Conservation (phyloP, 2,888 invertebrate genomes). For the Herminia tarsipennalis region DNA sequence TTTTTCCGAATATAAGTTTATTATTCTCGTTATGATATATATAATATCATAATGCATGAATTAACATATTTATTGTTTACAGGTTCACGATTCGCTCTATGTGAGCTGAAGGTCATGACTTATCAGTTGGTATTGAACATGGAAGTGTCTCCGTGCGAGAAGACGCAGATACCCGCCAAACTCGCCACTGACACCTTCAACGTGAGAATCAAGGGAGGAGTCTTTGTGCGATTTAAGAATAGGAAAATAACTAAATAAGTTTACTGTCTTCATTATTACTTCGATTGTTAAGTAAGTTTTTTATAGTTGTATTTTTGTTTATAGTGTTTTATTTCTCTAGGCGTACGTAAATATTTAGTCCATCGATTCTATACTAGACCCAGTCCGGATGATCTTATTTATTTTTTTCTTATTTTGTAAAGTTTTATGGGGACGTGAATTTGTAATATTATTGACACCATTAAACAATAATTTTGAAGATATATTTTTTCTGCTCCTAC, state of each 20-base stretch:
- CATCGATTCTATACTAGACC: slow-evolving; percentile 2
- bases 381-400: slow-evolving; percentile 31
- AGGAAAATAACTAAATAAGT: slow-evolving; percentile 19
- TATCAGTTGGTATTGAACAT: slow-evolving; percentile 60
- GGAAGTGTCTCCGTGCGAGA: slow-evolving; percentile 54
- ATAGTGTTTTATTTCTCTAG: not conserved
- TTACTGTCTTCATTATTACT: not conserved
- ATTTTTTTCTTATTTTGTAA: too few relatives aligned
- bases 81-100: slow-evolving; percentile 66
- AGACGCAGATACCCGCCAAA: slow-evolving; percentile 50
- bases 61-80: slow-evolving; percentile 1
- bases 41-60: too few relatives aligned
- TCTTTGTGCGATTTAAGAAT: slow-evolving; percentile 53
- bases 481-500: too few relatives aligned
- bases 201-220: slow-evolving; percentile 55
- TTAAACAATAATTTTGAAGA: too few relatives aligned
- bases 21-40: too few relatives aligned
- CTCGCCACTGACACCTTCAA: slow-evolving; percentile 48
- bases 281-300: too few relatives aligned
- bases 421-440: too few relatives aligned
- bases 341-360: not conserved
- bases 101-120: slow-evolving; percentile 64
- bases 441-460: too few relatives aligned
- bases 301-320: too few relatives aligned
- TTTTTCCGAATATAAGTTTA: too few relatives aligned